Base-by-base conservation (phyloP, 2,113 vertebrate species). In the Burhinus oedicnemus region DNA sequence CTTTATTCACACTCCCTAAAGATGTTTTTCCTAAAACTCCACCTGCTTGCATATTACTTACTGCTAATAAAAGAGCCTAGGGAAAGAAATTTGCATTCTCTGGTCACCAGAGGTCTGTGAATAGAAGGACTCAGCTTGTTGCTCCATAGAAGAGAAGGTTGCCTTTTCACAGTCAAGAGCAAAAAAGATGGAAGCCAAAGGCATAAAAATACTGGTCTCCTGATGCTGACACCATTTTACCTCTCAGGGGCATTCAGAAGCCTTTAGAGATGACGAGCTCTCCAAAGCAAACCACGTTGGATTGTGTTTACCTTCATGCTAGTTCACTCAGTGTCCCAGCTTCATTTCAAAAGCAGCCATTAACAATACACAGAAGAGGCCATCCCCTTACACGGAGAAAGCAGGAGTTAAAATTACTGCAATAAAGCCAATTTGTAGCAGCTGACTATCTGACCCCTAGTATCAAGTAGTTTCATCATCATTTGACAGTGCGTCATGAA, bases 31-130 rank as follows among this genome's bases (percentile, higher is more conserved):
- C 54, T 94, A 62, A 87, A 93, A 65, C 54, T 64, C 38, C 0
- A 1, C 54, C 69, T 75, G 27, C 40, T 52, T 91, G 49, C 65
- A 18, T 84, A 76, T 79, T 92, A 86, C 49, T 90, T 88, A 91
- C 4, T 16, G 44, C 49, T 91, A 84, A 76, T 71, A 72, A 87
- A 84, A 87, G 34, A 92, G 49, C 19, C 30, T 12, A 22, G 65
- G 62, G 57, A 87, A 93, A 72, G 52, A 94, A 91, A 89, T 89
- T 79, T 87, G 57, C 58, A 66, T 94, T 85, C 40, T 84, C 49
- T 91, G 66, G 49, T 74, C 72, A 89, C 55, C 80, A 90, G 45
- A 96, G 81, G 45, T 76, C 52, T 76, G 38, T 49, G 70, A 83
- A 69, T 20, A 72, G n/a, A 64, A 32, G 0, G 1, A 90, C 81